phyloP scores from a whole-genome alignment of 2,113 vertebrate species.

The Dendropsophus ebraccatus region DNA sequence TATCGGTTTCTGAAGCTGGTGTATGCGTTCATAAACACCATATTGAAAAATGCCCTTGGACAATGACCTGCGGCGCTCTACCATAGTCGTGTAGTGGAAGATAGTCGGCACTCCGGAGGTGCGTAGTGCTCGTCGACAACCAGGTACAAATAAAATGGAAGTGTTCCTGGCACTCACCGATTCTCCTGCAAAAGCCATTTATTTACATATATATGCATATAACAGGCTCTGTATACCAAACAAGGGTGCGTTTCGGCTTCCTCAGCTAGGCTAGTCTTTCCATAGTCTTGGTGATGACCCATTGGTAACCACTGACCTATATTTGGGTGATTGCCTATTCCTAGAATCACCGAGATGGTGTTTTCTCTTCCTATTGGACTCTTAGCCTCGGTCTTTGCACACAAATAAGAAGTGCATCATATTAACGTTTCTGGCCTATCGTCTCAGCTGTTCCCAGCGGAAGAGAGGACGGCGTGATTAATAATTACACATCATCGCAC shows the following conservation, averaged over 20 bases:
- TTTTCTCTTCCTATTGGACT: not conserved
- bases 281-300: not conserved
- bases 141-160: no score
- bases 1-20: not conserved
- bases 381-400: not conserved
- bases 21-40: not conserved
- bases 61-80: not conserved
- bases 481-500: slow-evolving; percentile 76
- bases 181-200: no score
- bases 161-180: no score
- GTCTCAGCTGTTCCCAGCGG: slow-evolving; percentile 63
- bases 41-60: not conserved
- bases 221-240: no score
- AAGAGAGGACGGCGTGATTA: slow-evolving; percentile 68
- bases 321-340: not conserved
- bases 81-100: no score
- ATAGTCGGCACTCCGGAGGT: no score
- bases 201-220: no score
- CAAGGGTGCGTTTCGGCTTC: no score
- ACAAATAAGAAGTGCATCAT: not conserved
- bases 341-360: not conserved
- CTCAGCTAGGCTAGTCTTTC: no score
- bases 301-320: not conserved
- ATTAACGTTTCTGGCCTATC: not conserved
- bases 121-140: no score